A percentile compares a stretch with the other conserved stretches of the same genome.
These are phyloP conservation scores for Mesocricetus auratus DNA, from an alignment of 2,113 vertebrate species.

Conservation along the genomic window DNA sequence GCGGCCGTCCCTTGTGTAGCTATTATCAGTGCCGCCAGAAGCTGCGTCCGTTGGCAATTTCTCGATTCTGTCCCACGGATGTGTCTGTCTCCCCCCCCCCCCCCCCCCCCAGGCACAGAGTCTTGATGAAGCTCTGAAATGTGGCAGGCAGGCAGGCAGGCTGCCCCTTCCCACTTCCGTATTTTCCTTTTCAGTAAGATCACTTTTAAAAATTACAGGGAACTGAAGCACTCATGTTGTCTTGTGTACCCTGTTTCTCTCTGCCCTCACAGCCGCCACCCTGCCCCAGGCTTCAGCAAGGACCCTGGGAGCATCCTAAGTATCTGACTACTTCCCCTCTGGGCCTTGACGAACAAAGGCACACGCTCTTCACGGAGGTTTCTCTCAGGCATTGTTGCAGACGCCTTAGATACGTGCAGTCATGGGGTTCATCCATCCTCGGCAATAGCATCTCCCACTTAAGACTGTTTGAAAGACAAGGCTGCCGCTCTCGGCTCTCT, in stretches of 20 bases:
- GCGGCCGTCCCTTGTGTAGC: accelerated
- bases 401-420: background rate
- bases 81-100: background rate
- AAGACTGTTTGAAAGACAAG: background rate
- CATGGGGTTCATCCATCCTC: background rate
- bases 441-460: background rate
- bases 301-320: background rate
- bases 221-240: background rate
- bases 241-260: background rate
- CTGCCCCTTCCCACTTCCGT: background rate
- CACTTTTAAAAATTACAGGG: too few species aligned
- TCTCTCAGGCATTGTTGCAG: background rate
- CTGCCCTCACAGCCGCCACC: background rate
- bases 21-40: background rate
- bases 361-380: background rate
- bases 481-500: background rate
- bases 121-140: background rate
- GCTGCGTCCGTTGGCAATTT: background rate
- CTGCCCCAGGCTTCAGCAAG: background rate
- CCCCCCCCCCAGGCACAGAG: background rate
- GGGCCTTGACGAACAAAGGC: background rate
- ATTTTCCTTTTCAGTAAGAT: too few species aligned
- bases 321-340: background rate
- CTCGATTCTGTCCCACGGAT: background rate
- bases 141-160: background rate